Evolutionary conservation across 1,140 invertebrate species (phyloP).

Genomic region (Drosophila sp.): DNA sequence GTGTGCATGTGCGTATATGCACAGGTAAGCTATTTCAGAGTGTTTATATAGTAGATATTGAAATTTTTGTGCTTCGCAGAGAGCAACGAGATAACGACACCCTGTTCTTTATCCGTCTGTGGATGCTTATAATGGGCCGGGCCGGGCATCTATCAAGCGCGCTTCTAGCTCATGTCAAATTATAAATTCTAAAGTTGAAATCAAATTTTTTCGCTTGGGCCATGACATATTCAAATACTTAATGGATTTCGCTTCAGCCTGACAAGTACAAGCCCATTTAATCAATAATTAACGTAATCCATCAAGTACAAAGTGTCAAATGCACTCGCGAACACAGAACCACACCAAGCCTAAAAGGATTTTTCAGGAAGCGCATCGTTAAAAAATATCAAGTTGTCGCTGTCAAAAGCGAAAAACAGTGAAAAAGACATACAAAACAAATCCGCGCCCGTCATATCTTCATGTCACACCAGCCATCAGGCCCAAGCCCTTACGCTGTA

Average conservation of each 20-base stretch:
- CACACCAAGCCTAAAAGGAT: constrained; percentile 68
- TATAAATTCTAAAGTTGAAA: constrained; percentile 76
- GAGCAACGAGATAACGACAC: neutral
- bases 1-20: neutral
- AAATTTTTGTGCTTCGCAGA: neutral
- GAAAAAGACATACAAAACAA: constrained; percentile 74
- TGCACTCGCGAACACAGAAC: constrained; percentile 66
- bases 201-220: constrained; percentile 58
- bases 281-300: constrained; percentile 82
- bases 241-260: constrained; percentile 69
- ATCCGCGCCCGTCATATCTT: constrained; percentile 79
- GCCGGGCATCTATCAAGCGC: constrained; percentile 68
- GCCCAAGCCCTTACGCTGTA: constrained; percentile 18
- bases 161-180: constrained; percentile 65
- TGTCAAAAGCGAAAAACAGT: constrained; percentile 32
- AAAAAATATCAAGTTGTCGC: constrained; percentile 67
- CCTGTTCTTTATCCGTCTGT: neutral
- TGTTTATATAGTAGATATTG: neutral
- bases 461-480: constrained; percentile 72
- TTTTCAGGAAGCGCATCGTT: constrained; percentile 59
- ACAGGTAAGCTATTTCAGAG: no score
- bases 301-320: constrained; percentile 80
- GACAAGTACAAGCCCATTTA: constrained; percentile 81
- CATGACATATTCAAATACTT: constrained; percentile 66
- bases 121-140: neutral